phyloP scores from a whole-genome alignment of 2,797 vertebrate species.

The Pagetopsis macropterus region DNA sequence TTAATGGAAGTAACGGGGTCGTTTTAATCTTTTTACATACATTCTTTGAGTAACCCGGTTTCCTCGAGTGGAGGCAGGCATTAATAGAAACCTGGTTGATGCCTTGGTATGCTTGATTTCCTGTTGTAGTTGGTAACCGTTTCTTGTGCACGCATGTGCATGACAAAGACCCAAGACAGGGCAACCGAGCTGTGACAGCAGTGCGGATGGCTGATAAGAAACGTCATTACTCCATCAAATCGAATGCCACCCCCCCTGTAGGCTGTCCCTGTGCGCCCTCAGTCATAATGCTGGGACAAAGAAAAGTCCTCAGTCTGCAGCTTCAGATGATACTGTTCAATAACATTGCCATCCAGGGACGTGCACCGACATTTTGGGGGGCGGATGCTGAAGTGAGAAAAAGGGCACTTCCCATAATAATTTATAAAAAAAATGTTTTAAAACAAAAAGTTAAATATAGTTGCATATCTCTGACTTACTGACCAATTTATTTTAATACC shows the following conservation, averaged over 20 bases:
- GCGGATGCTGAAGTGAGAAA: too few relatives aligned
- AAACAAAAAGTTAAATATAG: too few relatives aligned
- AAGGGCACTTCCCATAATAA: too few relatives aligned
- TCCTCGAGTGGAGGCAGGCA: neutral
- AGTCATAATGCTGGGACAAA: neutral
- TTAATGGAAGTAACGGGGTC: neutral
- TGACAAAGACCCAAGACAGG: constrained; percentile 54
- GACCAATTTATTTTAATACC: too few relatives aligned
- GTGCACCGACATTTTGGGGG: too few relatives aligned
- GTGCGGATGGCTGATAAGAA: constrained; percentile 23
- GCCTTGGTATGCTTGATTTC: neutral
- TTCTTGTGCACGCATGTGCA: constrained; percentile 4
- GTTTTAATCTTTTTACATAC: accelerated
- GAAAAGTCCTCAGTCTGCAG: neutral
- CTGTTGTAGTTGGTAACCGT: neutral
- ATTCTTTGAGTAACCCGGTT: too few relatives aligned
- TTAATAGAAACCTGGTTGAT: neutral
- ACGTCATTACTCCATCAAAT: constrained; percentile 9
- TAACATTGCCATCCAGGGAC: too few relatives aligned
- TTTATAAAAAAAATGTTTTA: too few relatives aligned
- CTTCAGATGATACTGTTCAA: neutral
- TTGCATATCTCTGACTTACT: too few relatives aligned
- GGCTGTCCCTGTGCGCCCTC: neutral
- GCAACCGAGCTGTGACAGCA: constrained; percentile 34
- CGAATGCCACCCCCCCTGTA: neutral